Evolutionary conservation across 1,140 invertebrate genomes (phyloP).

Genomic region (Ephestia elutella): DNA sequence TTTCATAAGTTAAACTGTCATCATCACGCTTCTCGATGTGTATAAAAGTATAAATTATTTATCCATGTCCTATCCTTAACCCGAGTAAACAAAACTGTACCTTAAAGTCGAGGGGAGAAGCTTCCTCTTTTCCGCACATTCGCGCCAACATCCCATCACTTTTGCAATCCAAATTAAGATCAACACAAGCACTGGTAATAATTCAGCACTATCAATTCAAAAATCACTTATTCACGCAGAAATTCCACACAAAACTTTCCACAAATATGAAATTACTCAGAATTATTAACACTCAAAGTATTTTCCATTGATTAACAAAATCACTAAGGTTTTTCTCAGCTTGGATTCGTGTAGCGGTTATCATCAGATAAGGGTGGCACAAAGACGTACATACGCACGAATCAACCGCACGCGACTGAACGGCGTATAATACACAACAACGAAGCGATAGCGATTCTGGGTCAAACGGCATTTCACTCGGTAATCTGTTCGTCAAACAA

Average conservation of each 20-base stretch:
- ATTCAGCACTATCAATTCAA: slow-evolving; percentile 1
- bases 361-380: neutral
- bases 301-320: neutral
- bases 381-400: slow-evolving; percentile 9
- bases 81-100: slow-evolving; percentile 12
- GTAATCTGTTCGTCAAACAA: slow-evolving; percentile 20
- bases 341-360: neutral
- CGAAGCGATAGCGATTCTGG: slow-evolving; percentile 20
- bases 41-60: too few species aligned
- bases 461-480: slow-evolving; percentile 21
- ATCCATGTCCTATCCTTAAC: too few species aligned
- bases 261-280: neutral
- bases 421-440: slow-evolving; percentile 5
- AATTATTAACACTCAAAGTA: neutral
- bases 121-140: slow-evolving; percentile 36
- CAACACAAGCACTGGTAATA: neutral
- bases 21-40: too few species aligned
- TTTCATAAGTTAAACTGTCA: too few species aligned
- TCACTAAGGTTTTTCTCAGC: neutral
- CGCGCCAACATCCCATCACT: slow-evolving; percentile 31
- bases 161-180: neutral
- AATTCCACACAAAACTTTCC: neutral
- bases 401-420: slow-evolving; percentile 9
- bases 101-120: slow-evolving; percentile 27
- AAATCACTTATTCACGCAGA: neutral